A percentile compares a stretch with the other conserved stretches of the same genome.
phyloP scores from a whole-genome alignment of 2,113 vertebrate species.

The Choloepus hoffmanni region DNA sequence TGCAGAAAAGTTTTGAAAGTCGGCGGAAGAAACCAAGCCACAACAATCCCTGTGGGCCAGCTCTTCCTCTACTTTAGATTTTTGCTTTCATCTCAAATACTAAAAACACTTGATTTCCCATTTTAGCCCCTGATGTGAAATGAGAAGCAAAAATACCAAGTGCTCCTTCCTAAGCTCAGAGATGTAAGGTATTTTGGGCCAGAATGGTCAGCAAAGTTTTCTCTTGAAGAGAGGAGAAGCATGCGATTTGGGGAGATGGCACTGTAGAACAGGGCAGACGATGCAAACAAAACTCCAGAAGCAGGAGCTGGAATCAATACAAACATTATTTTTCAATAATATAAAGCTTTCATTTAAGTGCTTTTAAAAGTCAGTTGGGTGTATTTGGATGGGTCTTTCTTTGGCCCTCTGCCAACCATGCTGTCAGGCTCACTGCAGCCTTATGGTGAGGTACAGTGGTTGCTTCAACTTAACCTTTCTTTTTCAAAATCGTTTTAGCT shows the following conservation, averaged over 20 bases:
- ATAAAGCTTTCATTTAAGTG: background rate
- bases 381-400: background rate
- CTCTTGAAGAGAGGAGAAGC: background rate
- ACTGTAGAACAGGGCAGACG: background rate
- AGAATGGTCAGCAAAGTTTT: background rate
- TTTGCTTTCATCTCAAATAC: background rate
- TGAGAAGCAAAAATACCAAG: background rate
- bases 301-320: background rate
- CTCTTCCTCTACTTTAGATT: background rate
- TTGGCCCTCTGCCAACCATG: background rate
- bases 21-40: background rate
- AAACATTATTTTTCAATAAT: background rate
- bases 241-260: background rate
- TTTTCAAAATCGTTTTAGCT: background rate
- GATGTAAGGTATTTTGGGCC: background rate
- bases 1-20: background rate
- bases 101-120: background rate
- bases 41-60: background rate
- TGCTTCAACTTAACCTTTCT: background rate
- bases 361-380: background rate
- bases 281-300: conserved; percentile 9
- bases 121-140: background rate
- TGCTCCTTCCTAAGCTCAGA: background rate
- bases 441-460: background rate
- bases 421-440: background rate